Evolutionary conservation across 1,140 invertebrate genomes (phyloP).

Genomic region (Choristoneura fumiferana): DNA sequence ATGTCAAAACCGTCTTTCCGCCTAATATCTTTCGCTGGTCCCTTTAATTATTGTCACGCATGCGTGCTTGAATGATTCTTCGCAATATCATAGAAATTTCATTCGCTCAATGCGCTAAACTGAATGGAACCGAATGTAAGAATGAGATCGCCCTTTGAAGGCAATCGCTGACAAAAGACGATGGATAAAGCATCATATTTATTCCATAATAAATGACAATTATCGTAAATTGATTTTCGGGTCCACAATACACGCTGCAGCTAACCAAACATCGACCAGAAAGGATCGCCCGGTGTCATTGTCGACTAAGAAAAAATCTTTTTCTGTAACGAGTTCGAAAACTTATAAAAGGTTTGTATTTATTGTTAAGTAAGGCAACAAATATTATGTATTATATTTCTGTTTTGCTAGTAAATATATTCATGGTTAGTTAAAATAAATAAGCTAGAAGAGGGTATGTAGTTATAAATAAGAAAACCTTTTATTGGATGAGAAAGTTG

Average conservation of each 20-base stretch:
- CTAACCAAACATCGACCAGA: conserved; percentile 77
- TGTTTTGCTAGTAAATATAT: conserved; percentile 25
- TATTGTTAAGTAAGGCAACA: conserved; percentile 56
- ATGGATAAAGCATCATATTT: conserved; percentile 72
- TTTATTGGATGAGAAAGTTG: no score
- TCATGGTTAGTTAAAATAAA: conserved; percentile 31
- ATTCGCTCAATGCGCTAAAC: conserved; percentile 49
- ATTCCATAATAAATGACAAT: conserved; percentile 79
- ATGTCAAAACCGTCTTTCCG: conserved; percentile 48
- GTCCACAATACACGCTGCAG: conserved; percentile 58
- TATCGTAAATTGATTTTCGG: conserved; percentile 73
- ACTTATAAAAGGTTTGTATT: conserved; percentile 44
- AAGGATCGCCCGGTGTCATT: conserved; percentile 53
- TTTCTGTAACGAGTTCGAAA: conserved; percentile 27
- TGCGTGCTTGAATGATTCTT: conserved; percentile 50
- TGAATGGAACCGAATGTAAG: conserved; percentile 39
- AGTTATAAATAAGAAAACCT: no score
- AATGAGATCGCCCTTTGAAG: conserved; percentile 51
- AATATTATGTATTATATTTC: conserved; percentile 49
- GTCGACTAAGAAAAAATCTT: conserved; percentile 27
- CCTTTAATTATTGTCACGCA: conserved; percentile 68
- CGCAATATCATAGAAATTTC: conserved; percentile 63
- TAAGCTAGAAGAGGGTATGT: conserved; percentile 14
- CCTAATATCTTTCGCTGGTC: conserved; percentile 60
- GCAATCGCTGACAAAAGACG: conserved; percentile 47